Base-by-base conservation (phyloP, 2,113 vertebrate genomes). In the Cottus gobio region DNA sequence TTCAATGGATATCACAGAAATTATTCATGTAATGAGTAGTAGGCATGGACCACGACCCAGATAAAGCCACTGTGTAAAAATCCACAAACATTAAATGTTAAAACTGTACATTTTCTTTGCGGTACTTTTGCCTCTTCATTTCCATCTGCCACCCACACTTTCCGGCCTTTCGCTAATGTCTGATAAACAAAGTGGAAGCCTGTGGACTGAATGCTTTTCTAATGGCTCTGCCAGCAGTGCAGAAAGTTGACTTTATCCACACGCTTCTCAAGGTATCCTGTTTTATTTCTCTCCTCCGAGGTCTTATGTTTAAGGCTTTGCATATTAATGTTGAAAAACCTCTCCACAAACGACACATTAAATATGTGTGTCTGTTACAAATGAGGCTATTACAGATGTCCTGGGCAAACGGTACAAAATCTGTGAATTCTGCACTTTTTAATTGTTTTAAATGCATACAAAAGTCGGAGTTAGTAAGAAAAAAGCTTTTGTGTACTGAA, bases 241-340 rank as follows among this genome's bases (percentile, higher is more conserved):
- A 24, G 16, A 64, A 64, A 62, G 50, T 39, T 71, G 34, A 74
- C 63, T 61, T 42, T 73, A 64, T 52, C 69, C 64, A 34, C 12
- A 48, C 8, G 18, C 44, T 30, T 78, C 34, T 64, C 71, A 76
- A 71, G 75, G 78, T 74, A 39, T 72, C 15, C 31, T 71, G 74
- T 68, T 74, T 69, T 44, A 64, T 68, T 75, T 67, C 56, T 46
- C 42, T 46, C 42, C 15, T 46, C 44, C 44, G 15, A 46, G 44
- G 44, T 56, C 44, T 77, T 56, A 0, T 75, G 44, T 73, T 83
- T 78, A 10, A 57, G 16, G 30, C 2, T 65, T 67, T 71, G 63
- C 69, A 50, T 70, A 56, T 18, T 75, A 64, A 28, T 67, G 48
- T 66, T 73, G 31, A 83, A 75, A 74, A 36, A 10, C 42, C 31